Base-by-base conservation (phyloP, 2,797 vertebrate species). In the Sebastes jordani region DNA sequence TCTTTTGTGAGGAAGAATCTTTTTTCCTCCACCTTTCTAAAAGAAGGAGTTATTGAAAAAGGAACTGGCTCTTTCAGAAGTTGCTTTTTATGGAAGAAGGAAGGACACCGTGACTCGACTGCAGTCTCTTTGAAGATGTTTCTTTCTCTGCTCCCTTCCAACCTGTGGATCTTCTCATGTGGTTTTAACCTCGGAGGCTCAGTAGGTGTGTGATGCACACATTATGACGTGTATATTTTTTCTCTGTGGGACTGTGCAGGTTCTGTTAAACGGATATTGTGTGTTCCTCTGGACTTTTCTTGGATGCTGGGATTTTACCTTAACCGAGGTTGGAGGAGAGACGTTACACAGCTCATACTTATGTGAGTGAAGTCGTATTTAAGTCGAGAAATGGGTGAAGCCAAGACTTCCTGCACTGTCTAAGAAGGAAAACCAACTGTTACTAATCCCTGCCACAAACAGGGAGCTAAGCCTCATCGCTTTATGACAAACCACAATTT, bases 31-130 rank as follows among this genome's bases (percentile, higher is more conserved):
- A 68, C 69, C 69, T 88, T 80, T 87, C 66, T 80, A n/a, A 65
- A 87, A 38, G 11, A 38, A 89, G 84, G 79, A 88, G 86, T 81
- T 61, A 34, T 74, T 85, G 73, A 89, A 89, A 91, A 89, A 91
- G 86, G 64, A 91, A 76, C 77, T 46, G 67, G 58, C 81, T 82
- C 78, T 86, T 91, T 92, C 78, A 88, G 59, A 80, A 74, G 83
- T 83, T 85, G 73, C 81, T 46, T 88, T 88, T 92, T 79, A 79
- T 85, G 83, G 75, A 89, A 80, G 63, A 85, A 84, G 82, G 86
- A 87, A 89, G 82, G 85, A 89, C 60, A 56, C 49, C 14, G n/a
- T 80, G 80, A 85, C 80, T 84, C 4, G 7, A 83, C 88, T 68
- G 74, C 75, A 56, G 86, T 80, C 69, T 82, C 73, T 90, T 85